Conservation (phyloP, 1,140 invertebrate species). For the Listronotus bonariensis region DNA sequence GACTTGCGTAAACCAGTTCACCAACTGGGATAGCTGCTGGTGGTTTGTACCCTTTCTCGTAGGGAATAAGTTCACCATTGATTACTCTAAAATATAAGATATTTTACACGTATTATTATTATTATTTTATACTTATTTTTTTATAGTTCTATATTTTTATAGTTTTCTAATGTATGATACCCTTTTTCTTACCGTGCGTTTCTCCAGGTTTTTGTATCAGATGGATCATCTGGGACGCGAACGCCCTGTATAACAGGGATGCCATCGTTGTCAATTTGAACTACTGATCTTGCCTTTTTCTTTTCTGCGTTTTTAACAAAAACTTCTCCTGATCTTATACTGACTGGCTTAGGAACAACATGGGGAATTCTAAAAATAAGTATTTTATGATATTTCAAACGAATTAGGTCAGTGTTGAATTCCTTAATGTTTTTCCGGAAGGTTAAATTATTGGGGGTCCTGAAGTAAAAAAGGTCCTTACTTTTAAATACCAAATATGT, state of each 20-base stretch:
- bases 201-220: slow-evolving; percentile 78
- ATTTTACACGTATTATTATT: too few species aligned
- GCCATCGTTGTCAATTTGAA: slow-evolving; percentile 69
- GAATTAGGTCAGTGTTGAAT: too few species aligned
- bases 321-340: slow-evolving; percentile 65
- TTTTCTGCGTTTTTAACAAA: slow-evolving; percentile 62
- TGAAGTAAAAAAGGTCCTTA: too few species aligned
- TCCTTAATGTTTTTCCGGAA: too few species aligned
- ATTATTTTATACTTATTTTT: too few species aligned
- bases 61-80: slow-evolving; percentile 75
- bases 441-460: too few species aligned
- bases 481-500: too few species aligned
- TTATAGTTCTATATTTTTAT: too few species aligned
- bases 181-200: slow-evolving; percentile 71
- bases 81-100: slow-evolving; percentile 64
- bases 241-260: slow-evolving; percentile 80
- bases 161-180: too few species aligned
- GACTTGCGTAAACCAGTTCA: slow-evolving; percentile 59
- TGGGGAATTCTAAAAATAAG: slow-evolving; percentile 50
- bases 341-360: slow-evolving; percentile 70
- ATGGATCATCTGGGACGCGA: slow-evolving; percentile 79
- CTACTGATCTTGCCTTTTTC: slow-evolving; percentile 59
- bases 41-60: slow-evolving; percentile 68
- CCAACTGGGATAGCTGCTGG: slow-evolving; percentile 62
- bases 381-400: not conserved